Base-by-base conservation (phyloP, 1,140 invertebrate genomes). In the Drosophila miranda region DNA sequence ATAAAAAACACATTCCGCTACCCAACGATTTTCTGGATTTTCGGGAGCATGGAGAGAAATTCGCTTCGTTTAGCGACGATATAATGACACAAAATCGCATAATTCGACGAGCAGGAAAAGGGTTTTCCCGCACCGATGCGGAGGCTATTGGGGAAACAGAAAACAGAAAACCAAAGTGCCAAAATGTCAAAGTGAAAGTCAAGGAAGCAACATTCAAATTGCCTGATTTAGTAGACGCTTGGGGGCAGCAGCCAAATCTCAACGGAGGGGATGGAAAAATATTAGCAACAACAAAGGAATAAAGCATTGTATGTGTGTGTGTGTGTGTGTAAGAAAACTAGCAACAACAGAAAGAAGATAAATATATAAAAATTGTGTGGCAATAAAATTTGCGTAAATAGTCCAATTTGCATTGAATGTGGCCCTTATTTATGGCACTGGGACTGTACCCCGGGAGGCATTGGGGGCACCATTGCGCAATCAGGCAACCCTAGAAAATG, bases 311-410 rank as follows among this genome's bases (percentile, higher is more conserved):
- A 1, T 19, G 19, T 19, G 19, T 19, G 19, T 19, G 19, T 19
- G 19, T 19, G 19, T 19, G 2, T 2, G 19, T 64, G 63, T 56
- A 68, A 61, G 45, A 63, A 66, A 68, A 74, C 60, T 59, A 77
- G 57, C 48, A 49, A 43, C 63, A 81, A 75, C 42, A 86, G 80
- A 70, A 86, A 67, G 56, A 70, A 82, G 68, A 87, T 75, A 86
- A 82, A 81, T 86, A 63, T 68, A 68, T 82, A 87, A 86, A 86
- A 88, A 87, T 82, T 72, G 75, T 78, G 67, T 57, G 83, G 83
- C 78, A 86, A 86, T 86, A 86, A 87, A 86, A 86, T 86, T 86
- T 86, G 82, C 82, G 82, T 86, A 86, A 86, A 87, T 86, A 87
- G 78, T 82, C 82, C 82, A 86, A 86, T 86, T 86, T 86, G 82